Base-by-base conservation (phyloP, 1,140 invertebrate genomes). In the Papilio machaon region DNA sequence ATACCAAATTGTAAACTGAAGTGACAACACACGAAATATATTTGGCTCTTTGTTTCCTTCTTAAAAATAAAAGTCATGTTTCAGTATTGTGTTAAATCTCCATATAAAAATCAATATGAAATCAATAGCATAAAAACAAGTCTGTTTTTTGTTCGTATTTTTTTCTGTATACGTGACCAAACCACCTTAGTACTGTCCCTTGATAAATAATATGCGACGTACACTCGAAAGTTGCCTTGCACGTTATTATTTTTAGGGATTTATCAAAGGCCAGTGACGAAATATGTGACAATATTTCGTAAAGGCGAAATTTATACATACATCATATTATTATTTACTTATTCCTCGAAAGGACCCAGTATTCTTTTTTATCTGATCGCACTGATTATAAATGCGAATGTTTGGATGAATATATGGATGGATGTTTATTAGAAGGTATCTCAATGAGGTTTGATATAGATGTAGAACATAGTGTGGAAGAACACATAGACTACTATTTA, bases 231-330 rank as follows among this genome's bases (percentile, higher is more conserved):
- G 60, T 64, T 30, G 60, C 60, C 60, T 64, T 64, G 60, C 60
- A 30, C 60, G 60, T 64, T 64, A 64, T 64, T 60, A 60, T 60
- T 23, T 58, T 64, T 64, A 64, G 60, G 60, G 60, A 30, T 64
- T 30, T 64, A 64, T 64, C 60, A 30, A 30, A 5, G 23, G 19
- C 60, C 60, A 64, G 19, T 30, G 19, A 13, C 60, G 13, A 64
- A 30, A 17, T 64, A 64, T 64, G 23, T 64, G 60, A 64, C 60
- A 64, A 9, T 64, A 58, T 58, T 58, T 58, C 54, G 17, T 19
- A 58, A 58, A 58, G n/a, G 17, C n/a, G 54, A 19, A n/a, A 58
- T 54, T 15, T 6, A 54, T 17, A 49, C 47, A 49, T 49, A 49
- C 47, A 49, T 49, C 47, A 58, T 7, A 54, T 17, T 17, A 54